These are phyloP conservation scores for Tretioscincus oriximinensis DNA, from an alignment of 2,113 vertebrate species.

Conservation along the genomic window DNA sequence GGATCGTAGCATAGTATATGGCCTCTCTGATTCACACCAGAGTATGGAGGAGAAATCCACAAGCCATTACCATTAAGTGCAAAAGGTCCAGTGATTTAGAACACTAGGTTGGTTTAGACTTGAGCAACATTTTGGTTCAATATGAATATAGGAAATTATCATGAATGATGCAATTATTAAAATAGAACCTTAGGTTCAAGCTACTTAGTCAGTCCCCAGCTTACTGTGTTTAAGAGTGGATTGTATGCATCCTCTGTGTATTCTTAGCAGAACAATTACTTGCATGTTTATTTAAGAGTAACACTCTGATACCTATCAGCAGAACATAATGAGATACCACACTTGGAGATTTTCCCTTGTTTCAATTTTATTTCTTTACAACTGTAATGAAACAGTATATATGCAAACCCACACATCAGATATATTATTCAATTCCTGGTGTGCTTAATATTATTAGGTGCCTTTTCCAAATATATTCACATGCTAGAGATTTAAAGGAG, in stretches of 20 bases:
- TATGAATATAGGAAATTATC: not conserved
- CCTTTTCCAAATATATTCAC: conserved; percentile 29
- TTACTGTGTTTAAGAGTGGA: not conserved
- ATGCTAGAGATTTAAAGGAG: conserved; percentile 44
- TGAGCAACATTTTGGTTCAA: not conserved
- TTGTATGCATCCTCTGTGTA: not conserved
- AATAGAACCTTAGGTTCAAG: not conserved
- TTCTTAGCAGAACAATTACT: not conserved
- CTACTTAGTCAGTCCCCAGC: not conserved
- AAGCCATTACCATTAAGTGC: no score
- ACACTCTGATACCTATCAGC: conserved; percentile 14
- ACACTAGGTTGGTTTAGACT: not conserved
- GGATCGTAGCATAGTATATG: no score
- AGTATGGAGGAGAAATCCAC: no score
- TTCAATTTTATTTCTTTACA: conserved; percentile 28
- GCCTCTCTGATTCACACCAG: no score
- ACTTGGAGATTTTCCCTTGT: conserved; percentile 33
- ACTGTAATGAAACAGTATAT: conserved; percentile 10
- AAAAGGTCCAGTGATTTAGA: not conserved
- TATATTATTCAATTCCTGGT: conserved; percentile 4
- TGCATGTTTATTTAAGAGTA: conserved; percentile 16
- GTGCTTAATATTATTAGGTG: conserved; percentile 53
- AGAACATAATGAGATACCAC: conserved; percentile 34
- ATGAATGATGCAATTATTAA: not conserved
- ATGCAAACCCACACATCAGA: conserved; percentile 36